Percentiles rank a stretch among this genome's conserved stretches.
These are phyloP conservation scores for Stichopus horrens DNA, from an alignment of 53 echinoderm and acorn worm genomes.

Conservation along the genomic window DNA sequence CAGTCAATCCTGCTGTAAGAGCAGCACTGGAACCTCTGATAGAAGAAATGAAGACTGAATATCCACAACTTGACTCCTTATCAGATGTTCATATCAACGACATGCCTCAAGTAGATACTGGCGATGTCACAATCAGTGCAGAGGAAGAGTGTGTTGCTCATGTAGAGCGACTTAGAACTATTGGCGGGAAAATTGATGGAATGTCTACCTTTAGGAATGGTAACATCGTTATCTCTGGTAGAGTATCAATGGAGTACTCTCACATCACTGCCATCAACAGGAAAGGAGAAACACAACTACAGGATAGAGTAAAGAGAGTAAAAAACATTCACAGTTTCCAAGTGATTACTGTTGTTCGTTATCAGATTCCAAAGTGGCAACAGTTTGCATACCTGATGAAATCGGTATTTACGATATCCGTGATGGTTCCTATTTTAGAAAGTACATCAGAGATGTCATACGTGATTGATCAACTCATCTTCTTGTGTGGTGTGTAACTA, in stretches of 20 bases:
- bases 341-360: not conserved
- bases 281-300: not conserved
- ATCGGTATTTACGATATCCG: not conserved
- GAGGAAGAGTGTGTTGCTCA: not conserved
- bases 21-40: not conserved
- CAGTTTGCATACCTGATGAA: not conserved
- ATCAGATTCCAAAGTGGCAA: not conserved
- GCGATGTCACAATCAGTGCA: not conserved
- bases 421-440: not conserved
- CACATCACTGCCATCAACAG: not conserved
- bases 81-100: not conserved
- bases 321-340: not conserved
- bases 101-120: not conserved
- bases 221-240: not conserved
- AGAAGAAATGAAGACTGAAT: not conserved
- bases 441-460: not conserved
- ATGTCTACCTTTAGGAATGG: not conserved
- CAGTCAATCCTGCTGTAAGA: not conserved
- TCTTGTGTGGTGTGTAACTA: not conserved
- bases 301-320: not conserved
- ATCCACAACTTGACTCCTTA: not conserved
- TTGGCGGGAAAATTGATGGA: not conserved
- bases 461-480: not conserved
- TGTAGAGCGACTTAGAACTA: not conserved
- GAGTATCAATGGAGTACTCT: not conserved